Percentiles rank a stretch among this genome's conserved stretches.
Evolutionary conservation across 2,888 invertebrate species (phyloP).

Genomic region (Yponomeuta malinellus): DNA sequence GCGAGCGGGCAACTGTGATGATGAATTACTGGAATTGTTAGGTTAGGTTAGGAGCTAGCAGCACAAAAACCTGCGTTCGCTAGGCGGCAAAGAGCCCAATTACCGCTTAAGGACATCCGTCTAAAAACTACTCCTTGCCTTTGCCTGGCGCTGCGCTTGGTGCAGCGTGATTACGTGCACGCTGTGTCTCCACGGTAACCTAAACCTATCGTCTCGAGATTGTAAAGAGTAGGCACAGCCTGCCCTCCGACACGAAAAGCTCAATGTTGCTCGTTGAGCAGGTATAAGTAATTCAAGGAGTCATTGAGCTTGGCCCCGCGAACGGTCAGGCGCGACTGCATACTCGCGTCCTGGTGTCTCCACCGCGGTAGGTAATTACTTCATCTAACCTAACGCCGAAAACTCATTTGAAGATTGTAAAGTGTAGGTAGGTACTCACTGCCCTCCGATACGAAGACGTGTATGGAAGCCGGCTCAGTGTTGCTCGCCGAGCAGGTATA

Average conservation of each 20-base stretch:
- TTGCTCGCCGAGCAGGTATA: conserved; percentile 94
- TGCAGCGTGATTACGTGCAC: conserved; percentile 89
- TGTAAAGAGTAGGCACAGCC: conserved; percentile 37
- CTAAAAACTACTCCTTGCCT: too few species aligned
- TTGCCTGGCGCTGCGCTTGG: conserved; percentile 89
- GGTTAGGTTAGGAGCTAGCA: too few species aligned
- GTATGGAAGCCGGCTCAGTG: conserved; percentile 91
- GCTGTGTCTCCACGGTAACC: conserved; percentile 39
- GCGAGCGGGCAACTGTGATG: too few species aligned
- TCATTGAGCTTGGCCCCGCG: conserved; percentile 90
- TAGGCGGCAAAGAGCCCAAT: too few species aligned
- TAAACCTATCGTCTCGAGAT: too few species aligned
- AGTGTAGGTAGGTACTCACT: conserved; percentile 44
- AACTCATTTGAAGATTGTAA: too few species aligned
- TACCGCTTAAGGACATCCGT: too few species aligned
- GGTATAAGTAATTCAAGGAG: conserved; percentile 88
- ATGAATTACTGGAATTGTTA: too few species aligned
- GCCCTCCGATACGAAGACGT: conserved; percentile 94
- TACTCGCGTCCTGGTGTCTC: conserved; percentile 78
- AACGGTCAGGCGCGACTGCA: conserved; percentile 90
- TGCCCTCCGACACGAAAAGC: conserved; percentile 93
- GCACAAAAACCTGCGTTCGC: too few species aligned
- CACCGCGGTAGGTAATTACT: conserved; percentile 43
- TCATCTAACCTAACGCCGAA: too few species aligned
- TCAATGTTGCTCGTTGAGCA: conserved; percentile 94